Percentiles rank a stretch among this genome's conserved stretches.
Evolutionary conservation across 2,888 invertebrate species (phyloP).

Genomic region (Cosmia trapezina): DNA sequence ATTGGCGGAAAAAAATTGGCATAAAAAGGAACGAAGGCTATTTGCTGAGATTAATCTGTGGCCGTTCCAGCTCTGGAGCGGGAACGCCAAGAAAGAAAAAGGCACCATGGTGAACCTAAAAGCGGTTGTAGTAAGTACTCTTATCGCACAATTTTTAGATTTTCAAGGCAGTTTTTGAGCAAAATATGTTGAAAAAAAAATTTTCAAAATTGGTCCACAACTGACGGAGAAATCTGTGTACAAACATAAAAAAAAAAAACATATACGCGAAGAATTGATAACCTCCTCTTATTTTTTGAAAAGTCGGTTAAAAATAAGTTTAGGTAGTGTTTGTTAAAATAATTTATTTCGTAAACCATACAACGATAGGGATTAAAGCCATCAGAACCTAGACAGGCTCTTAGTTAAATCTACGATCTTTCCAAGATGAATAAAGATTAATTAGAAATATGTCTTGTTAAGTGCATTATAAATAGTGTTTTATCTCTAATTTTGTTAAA

Average conservation of each 20-base stretch:
- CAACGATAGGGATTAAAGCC: background rate
- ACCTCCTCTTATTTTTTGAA: too few relatives aligned
- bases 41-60: background rate
- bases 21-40: background rate
- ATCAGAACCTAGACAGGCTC: background rate
- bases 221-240: too few relatives aligned
- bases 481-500: background rate
- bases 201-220: too few relatives aligned
- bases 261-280: too few relatives aligned
- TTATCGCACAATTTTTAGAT: too few relatives aligned
- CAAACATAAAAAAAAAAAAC: too few relatives aligned
- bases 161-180: background rate
- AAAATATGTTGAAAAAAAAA: background rate
- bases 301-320: too few relatives aligned
- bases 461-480: too few relatives aligned
- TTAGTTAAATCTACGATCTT: background rate
- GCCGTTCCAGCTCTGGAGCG: background rate
- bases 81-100: background rate
- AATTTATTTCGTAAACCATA: slow-evolving; percentile 4
- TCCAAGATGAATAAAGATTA: background rate
- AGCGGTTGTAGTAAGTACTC: background rate
- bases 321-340: background rate
- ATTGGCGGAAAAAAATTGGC: background rate
- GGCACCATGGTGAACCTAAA: background rate
- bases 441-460: background rate